A percentile compares a stretch with the other conserved stretches of the same genome.
Conservation (phyloP, 2,797 vertebrate genomes). For the Xenopus petersii region DNA sequence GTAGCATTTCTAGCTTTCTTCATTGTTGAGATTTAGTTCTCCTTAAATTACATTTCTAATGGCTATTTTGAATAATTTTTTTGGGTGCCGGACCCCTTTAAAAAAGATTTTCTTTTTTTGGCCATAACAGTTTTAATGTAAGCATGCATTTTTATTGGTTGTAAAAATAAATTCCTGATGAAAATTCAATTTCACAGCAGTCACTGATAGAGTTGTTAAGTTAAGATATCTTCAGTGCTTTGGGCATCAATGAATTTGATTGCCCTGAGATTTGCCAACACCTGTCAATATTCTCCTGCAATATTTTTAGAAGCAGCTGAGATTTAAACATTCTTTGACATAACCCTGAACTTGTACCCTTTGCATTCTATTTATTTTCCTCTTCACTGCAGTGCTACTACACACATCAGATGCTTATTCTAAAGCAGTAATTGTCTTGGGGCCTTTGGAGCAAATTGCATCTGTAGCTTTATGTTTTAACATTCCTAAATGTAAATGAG, state of each 20-base stretch:
- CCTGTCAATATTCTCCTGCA: conserved; percentile 8
- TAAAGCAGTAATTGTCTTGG: no score
- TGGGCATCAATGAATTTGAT: conserved; percentile 9
- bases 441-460: no score
- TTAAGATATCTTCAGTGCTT: conserved; percentile 6
- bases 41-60: no score
- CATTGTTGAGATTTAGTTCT: no score
- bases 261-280: background rate
- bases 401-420: no score
- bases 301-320: conserved; percentile 4
- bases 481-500: no score
- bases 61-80: no score
- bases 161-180: conserved; percentile 6
- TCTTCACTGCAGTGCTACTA: background rate
- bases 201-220: conserved; percentile 21
- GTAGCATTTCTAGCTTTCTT: no score
- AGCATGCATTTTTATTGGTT: background rate
- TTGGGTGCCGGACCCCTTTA: no score
- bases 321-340: background rate
- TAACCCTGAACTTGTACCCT: background rate
- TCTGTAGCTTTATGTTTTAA: no score
- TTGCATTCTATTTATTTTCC: background rate
- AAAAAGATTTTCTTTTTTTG: no score
- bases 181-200: conserved; percentile 20
- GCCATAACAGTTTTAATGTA: background rate